Percentiles rank a stretch among this genome's conserved stretches.
phyloP scores from a whole-genome alignment of 2,888 invertebrate genomes.

The Lumbricus terrestris region DNA sequence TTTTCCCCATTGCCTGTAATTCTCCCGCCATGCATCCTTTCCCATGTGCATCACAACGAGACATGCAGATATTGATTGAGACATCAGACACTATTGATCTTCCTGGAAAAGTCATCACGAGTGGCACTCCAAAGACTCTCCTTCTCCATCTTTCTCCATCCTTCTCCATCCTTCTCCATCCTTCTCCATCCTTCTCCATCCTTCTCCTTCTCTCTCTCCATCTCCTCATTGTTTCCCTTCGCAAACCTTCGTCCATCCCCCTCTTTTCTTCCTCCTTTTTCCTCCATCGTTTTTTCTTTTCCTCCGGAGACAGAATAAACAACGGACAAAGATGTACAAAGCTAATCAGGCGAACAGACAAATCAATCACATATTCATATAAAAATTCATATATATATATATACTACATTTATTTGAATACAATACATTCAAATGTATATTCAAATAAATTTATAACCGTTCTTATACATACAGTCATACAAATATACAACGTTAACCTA shows the following conservation, averaged over 20 bases:
- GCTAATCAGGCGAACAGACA: background rate
- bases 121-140: constrained; percentile 56
- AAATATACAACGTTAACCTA: no score
- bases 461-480: no score
- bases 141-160: background rate
- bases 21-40: no score
- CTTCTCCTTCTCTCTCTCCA: background rate
- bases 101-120: constrained; percentile 31
- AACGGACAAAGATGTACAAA: background rate
- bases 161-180: background rate
- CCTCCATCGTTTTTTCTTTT: background rate
- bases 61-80: background rate
- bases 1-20: background rate
- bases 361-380: background rate
- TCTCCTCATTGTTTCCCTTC: background rate
- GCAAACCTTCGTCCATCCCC: background rate
- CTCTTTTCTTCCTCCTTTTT: background rate
- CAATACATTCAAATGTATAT: no score
- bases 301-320: background rate
- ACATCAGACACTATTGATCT: background rate
- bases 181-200: background rate
- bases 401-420: background rate
- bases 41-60: background rate
- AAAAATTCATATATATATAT: background rate
- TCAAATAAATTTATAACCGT: no score